Evolutionary conservation across 2,113 vertebrate species (phyloP).

Genomic region (Mobula hypostoma): DNA sequence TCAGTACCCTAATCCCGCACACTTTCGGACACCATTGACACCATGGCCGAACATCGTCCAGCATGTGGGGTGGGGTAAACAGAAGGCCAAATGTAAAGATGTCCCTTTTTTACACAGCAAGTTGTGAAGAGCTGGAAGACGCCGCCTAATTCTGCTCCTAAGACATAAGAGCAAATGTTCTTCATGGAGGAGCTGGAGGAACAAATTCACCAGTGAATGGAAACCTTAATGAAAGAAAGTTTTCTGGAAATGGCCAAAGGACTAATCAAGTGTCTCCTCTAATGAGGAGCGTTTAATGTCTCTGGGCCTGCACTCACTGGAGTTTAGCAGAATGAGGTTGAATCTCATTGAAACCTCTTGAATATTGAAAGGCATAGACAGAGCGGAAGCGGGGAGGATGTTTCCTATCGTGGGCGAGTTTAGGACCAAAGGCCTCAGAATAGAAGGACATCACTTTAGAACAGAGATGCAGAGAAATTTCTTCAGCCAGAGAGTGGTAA

Average conservation of each 20-base stretch:
- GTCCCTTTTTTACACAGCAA: not conserved
- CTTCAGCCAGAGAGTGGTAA: too few species aligned
- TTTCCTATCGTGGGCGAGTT: too few species aligned
- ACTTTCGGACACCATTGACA: not conserved
- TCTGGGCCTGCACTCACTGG: too few species aligned
- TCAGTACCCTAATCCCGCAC: constrained; percentile 41
- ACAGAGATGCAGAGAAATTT: too few species aligned
- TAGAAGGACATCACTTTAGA: too few species aligned
- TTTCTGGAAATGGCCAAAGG: not conserved
- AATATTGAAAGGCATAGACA: too few species aligned
- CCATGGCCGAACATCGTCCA: not conserved
- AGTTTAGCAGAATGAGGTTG: too few species aligned
- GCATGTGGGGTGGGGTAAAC: not conserved
- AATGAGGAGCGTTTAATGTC: not conserved
- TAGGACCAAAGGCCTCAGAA: too few species aligned
- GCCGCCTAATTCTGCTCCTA: too few species aligned
- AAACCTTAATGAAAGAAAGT: not conserved
- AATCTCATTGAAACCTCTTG: too few species aligned
- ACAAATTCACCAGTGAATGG: not conserved
- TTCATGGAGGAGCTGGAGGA: not conserved
- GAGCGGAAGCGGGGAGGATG: too few species aligned
- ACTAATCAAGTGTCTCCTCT: not conserved
- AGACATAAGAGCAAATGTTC: too few species aligned
- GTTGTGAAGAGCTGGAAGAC: not conserved
- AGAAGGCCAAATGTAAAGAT: not conserved